Evolutionary conservation across 2,797 vertebrate species (phyloP).

Genomic region (Squalus acanthias): DNA sequence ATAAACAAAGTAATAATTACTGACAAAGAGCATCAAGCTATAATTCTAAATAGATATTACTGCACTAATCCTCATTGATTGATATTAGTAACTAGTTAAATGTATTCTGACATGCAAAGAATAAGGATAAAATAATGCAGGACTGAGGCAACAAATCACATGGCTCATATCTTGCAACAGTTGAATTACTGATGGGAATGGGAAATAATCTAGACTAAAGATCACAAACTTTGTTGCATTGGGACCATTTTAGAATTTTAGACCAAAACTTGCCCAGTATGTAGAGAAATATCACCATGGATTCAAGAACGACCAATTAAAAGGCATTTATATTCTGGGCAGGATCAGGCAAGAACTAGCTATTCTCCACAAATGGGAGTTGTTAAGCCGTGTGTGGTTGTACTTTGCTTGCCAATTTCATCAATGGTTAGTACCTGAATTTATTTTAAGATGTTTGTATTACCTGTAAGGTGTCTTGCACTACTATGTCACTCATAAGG

Average conservation of each 20-base stretch:
- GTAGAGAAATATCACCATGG: neutral
- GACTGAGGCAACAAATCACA: neutral
- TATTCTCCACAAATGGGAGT: neutral
- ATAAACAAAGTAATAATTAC: slow-evolving; percentile 27
- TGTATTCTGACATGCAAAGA: neutral
- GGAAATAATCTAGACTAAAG: neutral
- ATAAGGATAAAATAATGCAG: neutral
- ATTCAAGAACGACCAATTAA: neutral
- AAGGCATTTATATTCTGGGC: neutral
- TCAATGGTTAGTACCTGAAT: neutral
- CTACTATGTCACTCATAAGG: too few relatives aligned
- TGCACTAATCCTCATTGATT: neutral
- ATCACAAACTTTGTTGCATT: neutral
- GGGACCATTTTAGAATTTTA: neutral
- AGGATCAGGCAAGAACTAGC: neutral
- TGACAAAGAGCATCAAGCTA: neutral
- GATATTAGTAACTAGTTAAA: neutral
- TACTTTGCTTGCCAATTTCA: neutral
- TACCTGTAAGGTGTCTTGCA: neutral
- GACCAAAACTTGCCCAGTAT: neutral
- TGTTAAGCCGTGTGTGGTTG: neutral
- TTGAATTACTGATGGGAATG: neutral
- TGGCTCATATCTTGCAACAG: neutral
- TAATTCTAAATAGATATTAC: neutral
- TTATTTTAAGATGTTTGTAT: neutral